These are phyloP conservation scores for Amphilophus citrinellus DNA, from an alignment of 2,113 vertebrate species.

Conservation along the genomic window DNA sequence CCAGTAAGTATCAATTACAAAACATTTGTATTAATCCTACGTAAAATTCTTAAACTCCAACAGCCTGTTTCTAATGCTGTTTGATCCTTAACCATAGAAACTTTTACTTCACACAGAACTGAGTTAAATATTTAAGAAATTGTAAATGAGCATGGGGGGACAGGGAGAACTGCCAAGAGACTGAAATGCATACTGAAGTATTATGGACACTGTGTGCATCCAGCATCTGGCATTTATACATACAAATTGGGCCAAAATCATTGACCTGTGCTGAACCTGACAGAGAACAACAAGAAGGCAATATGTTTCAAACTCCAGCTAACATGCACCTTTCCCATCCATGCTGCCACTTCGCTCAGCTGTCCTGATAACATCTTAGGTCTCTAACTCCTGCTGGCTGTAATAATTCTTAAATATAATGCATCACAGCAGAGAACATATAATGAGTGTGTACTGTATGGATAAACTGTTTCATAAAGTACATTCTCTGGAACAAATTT, in stretches of 20 bases:
- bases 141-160: neutral
- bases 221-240: conserved; percentile 9
- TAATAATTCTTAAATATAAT: neutral
- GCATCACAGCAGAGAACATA: neutral
- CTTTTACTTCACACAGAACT: neutral
- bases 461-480: neutral
- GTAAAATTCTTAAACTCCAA: neutral
- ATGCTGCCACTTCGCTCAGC: conserved; percentile 11
- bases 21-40: conserved; percentile 13
- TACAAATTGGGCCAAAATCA: neutral
- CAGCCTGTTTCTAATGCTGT: neutral
- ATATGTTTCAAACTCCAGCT: conserved; percentile 22
- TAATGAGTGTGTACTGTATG: neutral
- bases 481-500: neutral
- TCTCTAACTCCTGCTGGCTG: neutral
- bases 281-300: conserved; percentile 10
- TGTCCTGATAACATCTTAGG: conserved; percentile 3
- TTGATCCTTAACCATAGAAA: neutral
- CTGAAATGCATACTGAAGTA: neutral
- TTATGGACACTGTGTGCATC: neutral
- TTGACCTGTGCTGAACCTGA: conserved; percentile 22
- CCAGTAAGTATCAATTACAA: neutral
- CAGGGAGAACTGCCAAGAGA: conserved; percentile 6
- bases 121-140: conserved; percentile 7
- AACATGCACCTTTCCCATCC: conserved; percentile 19